These are phyloP conservation scores for Tricholaema leucomelas DNA, from an alignment of 2,113 vertebrate species.

Conservation along the genomic window DNA sequence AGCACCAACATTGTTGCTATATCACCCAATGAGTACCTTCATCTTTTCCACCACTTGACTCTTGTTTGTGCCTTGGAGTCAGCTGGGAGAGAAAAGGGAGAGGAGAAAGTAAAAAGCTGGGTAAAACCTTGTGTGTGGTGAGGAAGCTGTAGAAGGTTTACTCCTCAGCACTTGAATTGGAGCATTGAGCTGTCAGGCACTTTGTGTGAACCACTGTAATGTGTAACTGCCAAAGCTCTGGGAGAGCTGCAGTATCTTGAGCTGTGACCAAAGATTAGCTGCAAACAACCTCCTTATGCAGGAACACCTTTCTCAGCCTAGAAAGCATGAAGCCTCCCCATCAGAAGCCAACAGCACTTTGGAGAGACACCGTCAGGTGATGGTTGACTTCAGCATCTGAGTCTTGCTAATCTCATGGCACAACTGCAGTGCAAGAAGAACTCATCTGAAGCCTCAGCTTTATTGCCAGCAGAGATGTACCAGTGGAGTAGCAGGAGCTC, in stretches of 20 bases:
- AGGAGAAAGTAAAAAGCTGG: neutral
- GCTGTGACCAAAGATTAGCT: neutral
- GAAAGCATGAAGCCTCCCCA: neutral
- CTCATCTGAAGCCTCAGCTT: neutral
- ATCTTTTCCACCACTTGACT: neutral
- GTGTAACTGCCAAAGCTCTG: neutral
- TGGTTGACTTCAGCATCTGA: fast-evolving
- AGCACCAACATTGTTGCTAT: fast-evolving
- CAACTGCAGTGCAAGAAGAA: fast-evolving
- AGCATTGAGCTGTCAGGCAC: neutral
- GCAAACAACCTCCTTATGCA: fast-evolving
- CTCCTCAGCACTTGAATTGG: neutral
- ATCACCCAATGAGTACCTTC: neutral
- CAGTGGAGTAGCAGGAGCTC: neutral
- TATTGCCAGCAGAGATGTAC: neutral
- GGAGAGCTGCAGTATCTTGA: neutral
- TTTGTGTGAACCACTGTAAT: neutral
- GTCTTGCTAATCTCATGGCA: neutral
- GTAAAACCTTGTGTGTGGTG: fast-evolving
- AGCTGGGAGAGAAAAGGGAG: neutral
- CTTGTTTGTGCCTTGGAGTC: neutral
- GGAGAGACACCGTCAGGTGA: fast-evolving
- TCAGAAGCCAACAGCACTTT: fast-evolving
- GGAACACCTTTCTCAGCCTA: neutral
- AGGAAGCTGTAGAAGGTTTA: neutral